Evolutionary conservation across 2,113 vertebrate species (phyloP), one percentile per base, ranked within the genome.

Genomic region (Panthera leo): DNA sequence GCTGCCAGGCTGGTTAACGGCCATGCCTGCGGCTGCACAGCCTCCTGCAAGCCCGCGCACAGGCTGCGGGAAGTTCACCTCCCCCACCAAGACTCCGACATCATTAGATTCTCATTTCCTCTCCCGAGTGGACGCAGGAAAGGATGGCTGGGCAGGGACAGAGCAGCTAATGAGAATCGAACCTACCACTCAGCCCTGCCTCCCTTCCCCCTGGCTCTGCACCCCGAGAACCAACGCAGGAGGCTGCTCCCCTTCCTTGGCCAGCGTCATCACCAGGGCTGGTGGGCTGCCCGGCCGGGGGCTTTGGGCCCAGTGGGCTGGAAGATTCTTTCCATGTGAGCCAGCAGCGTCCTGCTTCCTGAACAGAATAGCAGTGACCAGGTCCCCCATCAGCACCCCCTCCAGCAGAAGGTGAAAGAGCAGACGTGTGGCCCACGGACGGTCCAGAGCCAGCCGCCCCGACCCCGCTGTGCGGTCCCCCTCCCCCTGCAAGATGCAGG

Each of bases 81-180:
- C 21, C 11, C 48, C 34, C 51, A 34, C 15, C 34, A n/a, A 42
- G 67, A 61, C 48, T 48, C 36, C 3, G 0, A 1, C 27, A 12
- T 63, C 70, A 3, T 27, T n/a, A 15, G 31, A 29, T 36, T 58
- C 84, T 80, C 25, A 13, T 16, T 36, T 84, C 19, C 75, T 82
- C 42, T 79, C 73, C 61, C 51, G 11, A 1, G 21, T 3, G 2
- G 68, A n/a, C 36, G 10, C n/a, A 1, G 31, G 58, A 79, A 68
- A 53, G 18, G 39, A 9, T 45, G 16, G 36, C 1, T 3, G 4
- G 0, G 45, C 31, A 5, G 1, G 1, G 48, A 83, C 0, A 8
- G 19, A 3, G 1, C 68, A 42, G 23, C 70, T 10, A 19, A 16
- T 0, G 0, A 71, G n/a, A 5, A 45, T 21, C 1, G n/a, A n/a